Conservation (phyloP, 2,113 vertebrate species). For the Cephalopterus ornatus region DNA sequence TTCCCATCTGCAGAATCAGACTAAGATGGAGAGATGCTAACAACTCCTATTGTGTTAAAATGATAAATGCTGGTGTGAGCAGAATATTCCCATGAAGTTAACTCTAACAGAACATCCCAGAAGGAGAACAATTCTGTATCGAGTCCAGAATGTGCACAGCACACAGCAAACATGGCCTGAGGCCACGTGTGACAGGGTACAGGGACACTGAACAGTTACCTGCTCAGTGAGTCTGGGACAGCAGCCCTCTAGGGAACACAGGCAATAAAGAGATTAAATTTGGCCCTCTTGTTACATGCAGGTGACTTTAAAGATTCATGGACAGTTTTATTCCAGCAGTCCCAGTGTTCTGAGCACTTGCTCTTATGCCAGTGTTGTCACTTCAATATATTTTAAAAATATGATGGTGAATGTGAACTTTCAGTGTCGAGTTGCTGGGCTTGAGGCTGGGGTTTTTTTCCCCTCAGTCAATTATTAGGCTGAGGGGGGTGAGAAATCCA, state of each 20-base stretch:
- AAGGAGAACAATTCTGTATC: constrained; percentile 32
- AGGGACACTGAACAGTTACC: not conserved
- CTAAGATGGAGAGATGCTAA: not conserved
- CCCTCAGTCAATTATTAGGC: not conserved
- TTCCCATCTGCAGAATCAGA: not conserved
- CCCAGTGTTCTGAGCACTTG: constrained; percentile 13
- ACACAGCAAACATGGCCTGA: not conserved
- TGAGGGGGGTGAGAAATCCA: not conserved
- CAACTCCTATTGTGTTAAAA: not conserved
- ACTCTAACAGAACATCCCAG: constrained; percentile 47
- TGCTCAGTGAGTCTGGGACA: not conserved
- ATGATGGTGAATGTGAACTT: not conserved
- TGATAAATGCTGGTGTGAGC: constrained; percentile 29
- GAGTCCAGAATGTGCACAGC: constrained; percentile 14
- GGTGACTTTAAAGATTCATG: constrained; percentile 31
- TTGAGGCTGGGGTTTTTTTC: not conserved
- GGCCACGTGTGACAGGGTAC: not conserved
- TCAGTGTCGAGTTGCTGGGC: not conserved
- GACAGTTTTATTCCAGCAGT: not conserved
- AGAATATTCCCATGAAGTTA: constrained; percentile 6
- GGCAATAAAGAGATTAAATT: not conserved
- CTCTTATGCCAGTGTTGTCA: not conserved
- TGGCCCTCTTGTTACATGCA: not conserved
- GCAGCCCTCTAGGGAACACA: not conserved
- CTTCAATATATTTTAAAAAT: not conserved